phyloP scores from a whole-genome alignment of 2,113 vertebrate genomes.

The Arizona elegans region DNA sequence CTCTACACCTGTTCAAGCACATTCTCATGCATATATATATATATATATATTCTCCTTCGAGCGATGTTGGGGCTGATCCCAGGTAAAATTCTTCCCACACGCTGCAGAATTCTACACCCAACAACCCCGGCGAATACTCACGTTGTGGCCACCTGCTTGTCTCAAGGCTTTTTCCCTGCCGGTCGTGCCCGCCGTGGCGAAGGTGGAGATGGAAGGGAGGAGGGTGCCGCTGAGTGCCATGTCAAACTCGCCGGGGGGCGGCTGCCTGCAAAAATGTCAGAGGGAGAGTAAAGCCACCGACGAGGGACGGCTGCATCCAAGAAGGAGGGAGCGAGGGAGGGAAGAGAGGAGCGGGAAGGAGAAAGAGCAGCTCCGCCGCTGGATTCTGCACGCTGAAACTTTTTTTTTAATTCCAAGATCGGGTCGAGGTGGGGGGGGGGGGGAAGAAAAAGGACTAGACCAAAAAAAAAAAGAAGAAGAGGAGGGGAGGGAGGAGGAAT shows the following conservation, averaged over 20 bases:
- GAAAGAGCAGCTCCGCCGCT: neutral
- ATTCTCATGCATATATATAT: neutral
- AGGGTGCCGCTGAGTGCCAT: slow-evolving; percentile 93
- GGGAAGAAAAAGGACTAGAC: too few relatives aligned
- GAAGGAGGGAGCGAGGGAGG: neutral
- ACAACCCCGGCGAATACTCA: slow-evolving; percentile 67
- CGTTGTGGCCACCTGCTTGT: slow-evolving; percentile 75
- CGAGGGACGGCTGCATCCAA: neutral
- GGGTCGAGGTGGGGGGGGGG: neutral
- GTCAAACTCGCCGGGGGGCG: slow-evolving; percentile 87
- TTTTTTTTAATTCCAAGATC: neutral
- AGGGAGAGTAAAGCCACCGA: neutral
- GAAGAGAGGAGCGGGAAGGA: too few relatives aligned
- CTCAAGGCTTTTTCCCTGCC: slow-evolving; percentile 80
- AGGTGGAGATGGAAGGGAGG: slow-evolving; percentile 90
- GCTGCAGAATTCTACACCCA: neutral
- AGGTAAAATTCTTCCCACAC: neutral
- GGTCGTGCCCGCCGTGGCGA: slow-evolving; percentile 79
- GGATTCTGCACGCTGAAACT: neutral
- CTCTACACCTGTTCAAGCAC: slow-evolving; percentile 2
- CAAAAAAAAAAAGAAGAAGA: neutral
- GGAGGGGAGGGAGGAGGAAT: too few relatives aligned
- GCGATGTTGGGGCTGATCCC: neutral
- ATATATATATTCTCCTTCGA: neutral
- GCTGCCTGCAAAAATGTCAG: slow-evolving; percentile 76